phyloP scores from a whole-genome alignment of 2,888 invertebrate species.

The Tortrix viridana region DNA sequence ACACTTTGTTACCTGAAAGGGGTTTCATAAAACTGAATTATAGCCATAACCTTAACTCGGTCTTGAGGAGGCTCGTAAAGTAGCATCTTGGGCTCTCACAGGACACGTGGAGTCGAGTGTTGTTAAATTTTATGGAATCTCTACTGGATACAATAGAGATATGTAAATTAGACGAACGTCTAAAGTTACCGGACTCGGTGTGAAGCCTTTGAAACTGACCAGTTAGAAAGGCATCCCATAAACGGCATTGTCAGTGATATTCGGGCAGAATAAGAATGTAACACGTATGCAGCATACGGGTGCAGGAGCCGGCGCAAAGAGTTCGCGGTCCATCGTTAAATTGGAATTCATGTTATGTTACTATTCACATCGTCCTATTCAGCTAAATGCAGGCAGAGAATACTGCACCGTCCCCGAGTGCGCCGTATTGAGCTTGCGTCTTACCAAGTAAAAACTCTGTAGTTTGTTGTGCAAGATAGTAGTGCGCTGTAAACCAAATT shows the following conservation, averaged over 20 bases:
- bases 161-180: constrained; percentile 71
- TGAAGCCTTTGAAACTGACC: constrained; percentile 55
- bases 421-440: constrained; percentile 39
- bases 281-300: constrained; percentile 44
- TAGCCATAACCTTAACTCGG: constrained; percentile 79
- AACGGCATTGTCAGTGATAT: constrained; percentile 50
- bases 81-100: constrained; percentile 74
- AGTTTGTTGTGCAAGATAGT: constrained; percentile 24
- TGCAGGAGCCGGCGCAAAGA: constrained; percentile 12
- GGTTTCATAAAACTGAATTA: constrained; percentile 83
- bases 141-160: constrained; percentile 71
- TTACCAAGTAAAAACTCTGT: constrained; percentile 22
- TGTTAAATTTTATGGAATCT: constrained; percentile 81
- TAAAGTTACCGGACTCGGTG: constrained; percentile 51
- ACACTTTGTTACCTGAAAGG: constrained; percentile 80
- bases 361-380: constrained; percentile 58
- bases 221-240: constrained; percentile 49
- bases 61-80: constrained; percentile 78
- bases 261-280: constrained; percentile 53
- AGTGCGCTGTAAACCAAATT: constrained; percentile 17
- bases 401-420: constrained; percentile 47
- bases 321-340: constrained; percentile 55
- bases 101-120: constrained; percentile 73
- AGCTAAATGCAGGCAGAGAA: constrained; percentile 56
- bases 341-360: constrained; percentile 64